phyloP scores from a whole-genome alignment of 1,140 invertebrate genomes.

The Watersipora subatra region DNA sequence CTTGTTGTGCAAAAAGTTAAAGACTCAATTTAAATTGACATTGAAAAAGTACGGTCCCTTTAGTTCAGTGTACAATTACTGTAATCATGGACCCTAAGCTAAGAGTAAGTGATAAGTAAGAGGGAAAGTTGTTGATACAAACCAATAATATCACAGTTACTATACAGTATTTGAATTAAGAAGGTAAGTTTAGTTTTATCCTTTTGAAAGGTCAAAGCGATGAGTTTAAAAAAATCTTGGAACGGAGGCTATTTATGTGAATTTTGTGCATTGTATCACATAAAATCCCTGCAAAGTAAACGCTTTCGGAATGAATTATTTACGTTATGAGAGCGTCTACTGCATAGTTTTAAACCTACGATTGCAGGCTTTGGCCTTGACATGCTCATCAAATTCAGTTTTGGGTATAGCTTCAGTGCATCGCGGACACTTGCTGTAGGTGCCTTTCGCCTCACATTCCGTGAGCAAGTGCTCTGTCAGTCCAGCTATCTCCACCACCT shows the following conservation, averaged over 20 bases:
- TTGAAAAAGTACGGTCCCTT: too few relatives aligned
- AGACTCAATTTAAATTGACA: too few relatives aligned
- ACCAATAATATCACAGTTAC: too few relatives aligned
- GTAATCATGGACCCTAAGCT: too few relatives aligned
- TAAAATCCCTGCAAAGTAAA: not conserved
- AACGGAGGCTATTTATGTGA: not conserved
- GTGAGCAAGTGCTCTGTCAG: slow-evolving; percentile 64
- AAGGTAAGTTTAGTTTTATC: slow-evolving; percentile 1
- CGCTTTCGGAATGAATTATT: not conserved
- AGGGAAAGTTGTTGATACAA: not conserved
- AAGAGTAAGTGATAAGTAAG: too few relatives aligned
- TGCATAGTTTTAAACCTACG: slow-evolving; percentile 44
- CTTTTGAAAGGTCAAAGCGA: not conserved
- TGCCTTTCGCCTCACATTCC: slow-evolving; percentile 54
- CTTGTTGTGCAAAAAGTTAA: too few relatives aligned
- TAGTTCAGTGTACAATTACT: too few relatives aligned
- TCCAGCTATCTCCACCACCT: slow-evolving; percentile 67
- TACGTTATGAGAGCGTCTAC: too few relatives aligned
- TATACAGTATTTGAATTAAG: slow-evolving; percentile 8
- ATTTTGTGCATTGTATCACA: not conserved
- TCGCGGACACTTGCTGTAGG: slow-evolving; percentile 52
- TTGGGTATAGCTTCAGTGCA: slow-evolving; percentile 54
- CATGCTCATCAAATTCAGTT: slow-evolving; percentile 48
- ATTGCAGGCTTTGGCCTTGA: slow-evolving; percentile 47
- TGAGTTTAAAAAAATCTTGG: too few relatives aligned